Conservation (phyloP, 2,888 invertebrate species). For the Scaptodrosophila latifasciaeformis region DNA sequence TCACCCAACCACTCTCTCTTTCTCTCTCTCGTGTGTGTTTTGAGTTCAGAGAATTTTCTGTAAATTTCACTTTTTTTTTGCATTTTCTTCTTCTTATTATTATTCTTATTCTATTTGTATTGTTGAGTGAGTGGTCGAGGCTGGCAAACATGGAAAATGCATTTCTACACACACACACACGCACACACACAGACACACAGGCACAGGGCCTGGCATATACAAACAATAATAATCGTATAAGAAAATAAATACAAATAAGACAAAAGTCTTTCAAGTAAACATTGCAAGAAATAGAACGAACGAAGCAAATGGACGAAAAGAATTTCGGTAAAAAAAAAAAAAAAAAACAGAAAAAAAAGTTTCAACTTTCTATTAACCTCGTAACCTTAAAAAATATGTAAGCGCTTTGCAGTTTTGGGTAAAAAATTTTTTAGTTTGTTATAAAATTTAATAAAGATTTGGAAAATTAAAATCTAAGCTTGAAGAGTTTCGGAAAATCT, state of each 20-base stretch:
- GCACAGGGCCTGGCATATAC: no score
- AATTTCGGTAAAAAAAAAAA: background rate
- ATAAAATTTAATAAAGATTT: no score
- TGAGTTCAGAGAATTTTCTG: background rate
- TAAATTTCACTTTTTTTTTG: background rate
- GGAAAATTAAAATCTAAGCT: no score
- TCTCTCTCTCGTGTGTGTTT: slow-evolving; percentile 8
- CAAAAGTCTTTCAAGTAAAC: background rate
- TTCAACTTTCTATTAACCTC: no score
- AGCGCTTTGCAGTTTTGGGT: no score
- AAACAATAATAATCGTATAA: no score
- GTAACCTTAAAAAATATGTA: no score
- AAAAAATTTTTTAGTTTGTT: no score
- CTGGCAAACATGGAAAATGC: slow-evolving; percentile 13
- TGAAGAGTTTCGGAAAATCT: no score
- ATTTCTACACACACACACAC: slow-evolving; percentile 7
- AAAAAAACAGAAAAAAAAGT: no score
- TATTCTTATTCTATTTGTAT: no score
- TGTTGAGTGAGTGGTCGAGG: no score
- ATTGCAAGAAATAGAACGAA: background rate
- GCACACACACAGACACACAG: slow-evolving; percentile 8
- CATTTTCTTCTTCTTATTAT: background rate
- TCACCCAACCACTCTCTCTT: slow-evolving; percentile 7
- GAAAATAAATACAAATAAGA: background rate
- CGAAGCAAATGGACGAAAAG: background rate